Percentiles rank a stretch among this genome's conserved stretches.
Conservation (phyloP, 2,113 vertebrate genomes). For the Miniopterus natalensis region DNA sequence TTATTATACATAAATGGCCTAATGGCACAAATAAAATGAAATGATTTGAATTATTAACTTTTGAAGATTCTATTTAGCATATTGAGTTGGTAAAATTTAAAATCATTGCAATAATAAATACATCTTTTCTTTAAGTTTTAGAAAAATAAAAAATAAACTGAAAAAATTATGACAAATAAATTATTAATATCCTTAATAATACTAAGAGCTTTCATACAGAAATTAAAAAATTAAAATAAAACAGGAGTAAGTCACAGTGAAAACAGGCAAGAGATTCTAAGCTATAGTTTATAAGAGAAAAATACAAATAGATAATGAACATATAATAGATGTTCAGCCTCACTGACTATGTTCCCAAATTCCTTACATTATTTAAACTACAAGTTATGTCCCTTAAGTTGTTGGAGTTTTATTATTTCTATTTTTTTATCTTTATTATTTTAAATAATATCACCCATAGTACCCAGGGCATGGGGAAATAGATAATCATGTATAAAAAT, state of each 20-base stretch:
- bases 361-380: neutral
- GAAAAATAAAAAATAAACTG: neutral
- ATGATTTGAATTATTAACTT: neutral
- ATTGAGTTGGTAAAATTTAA: neutral
- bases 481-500: neutral
- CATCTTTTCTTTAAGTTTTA: neutral
- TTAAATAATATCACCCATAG: neutral
- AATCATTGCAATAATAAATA: neutral
- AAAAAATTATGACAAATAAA: neutral
- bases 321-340: neutral
- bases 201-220: neutral
- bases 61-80: neutral
- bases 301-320: neutral
- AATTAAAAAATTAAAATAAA: neutral
- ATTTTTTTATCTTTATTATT: neutral
- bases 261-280: neutral
- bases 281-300: neutral
- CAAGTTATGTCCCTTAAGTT: neutral
- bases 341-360: neutral
- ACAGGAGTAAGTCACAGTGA: neutral
- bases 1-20: neutral
- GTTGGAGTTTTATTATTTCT: neutral
- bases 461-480: neutral
- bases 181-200: neutral
- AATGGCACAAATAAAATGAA: neutral